These are phyloP conservation scores for Lepidurus packardi DNA, from an alignment of 1,140 invertebrate genomes.

Conservation along the genomic window DNA sequence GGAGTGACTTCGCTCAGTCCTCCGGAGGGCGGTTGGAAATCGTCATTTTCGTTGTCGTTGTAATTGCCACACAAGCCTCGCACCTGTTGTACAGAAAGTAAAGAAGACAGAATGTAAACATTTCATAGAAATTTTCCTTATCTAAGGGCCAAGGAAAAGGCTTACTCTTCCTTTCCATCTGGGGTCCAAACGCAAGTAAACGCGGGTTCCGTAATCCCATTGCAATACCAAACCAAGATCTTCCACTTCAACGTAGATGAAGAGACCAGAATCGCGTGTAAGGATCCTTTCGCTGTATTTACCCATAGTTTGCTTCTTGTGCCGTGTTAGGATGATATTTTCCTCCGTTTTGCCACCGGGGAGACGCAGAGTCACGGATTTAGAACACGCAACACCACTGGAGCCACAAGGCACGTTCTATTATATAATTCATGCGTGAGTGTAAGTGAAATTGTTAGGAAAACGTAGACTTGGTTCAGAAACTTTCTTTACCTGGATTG, in stretches of 20 bases:
- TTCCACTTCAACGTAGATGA: constrained; percentile 69
- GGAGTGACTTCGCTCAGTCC: constrained; percentile 65
- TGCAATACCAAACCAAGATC: constrained; percentile 70
- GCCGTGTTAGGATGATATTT: constrained; percentile 53
- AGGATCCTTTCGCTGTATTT: constrained; percentile 44
- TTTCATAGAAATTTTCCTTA: not conserved
- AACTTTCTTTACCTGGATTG: constrained; percentile 54
- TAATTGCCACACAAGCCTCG: constrained; percentile 86
- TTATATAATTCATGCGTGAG: constrained; percentile 41
- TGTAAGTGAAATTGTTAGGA: constrained; percentile 36
- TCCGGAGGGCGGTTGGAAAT: constrained; percentile 72
- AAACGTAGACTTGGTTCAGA: not conserved
- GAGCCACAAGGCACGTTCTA: constrained; percentile 78
- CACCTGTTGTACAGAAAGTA: constrained; percentile 49
- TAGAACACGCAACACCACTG: constrained; percentile 77
- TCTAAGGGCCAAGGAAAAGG: constrained; percentile 28
- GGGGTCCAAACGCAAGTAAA: constrained; percentile 68
- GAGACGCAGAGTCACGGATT: constrained; percentile 63
- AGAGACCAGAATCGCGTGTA: constrained; percentile 60
- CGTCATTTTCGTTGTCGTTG: constrained; percentile 71
- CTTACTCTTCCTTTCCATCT: constrained; percentile 65
- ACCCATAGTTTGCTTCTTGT: constrained; percentile 42
- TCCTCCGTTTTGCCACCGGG: constrained; percentile 54
- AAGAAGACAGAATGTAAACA: not conserved
- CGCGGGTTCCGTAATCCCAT: constrained; percentile 78